These are phyloP conservation scores for Carcharodon carcharias DNA, from an alignment of 2,797 vertebrate genomes.

Conservation along the genomic window DNA sequence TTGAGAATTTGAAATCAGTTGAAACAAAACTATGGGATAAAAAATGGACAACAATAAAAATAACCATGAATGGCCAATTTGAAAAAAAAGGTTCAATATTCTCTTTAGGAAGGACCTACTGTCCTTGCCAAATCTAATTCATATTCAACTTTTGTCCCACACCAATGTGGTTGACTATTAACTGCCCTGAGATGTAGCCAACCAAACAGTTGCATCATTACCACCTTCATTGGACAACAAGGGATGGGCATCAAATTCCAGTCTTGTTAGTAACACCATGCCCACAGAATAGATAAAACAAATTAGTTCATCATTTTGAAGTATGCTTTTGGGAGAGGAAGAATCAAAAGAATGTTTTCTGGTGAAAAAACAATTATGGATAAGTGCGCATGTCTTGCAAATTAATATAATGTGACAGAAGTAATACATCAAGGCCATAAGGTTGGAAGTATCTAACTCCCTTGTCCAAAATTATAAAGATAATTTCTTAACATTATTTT, in stretches of 20 bases:
- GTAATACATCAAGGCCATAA: background rate
- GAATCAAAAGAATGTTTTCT: background rate
- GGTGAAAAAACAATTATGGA: background rate
- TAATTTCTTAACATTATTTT: background rate
- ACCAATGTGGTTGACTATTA: background rate
- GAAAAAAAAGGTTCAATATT: background rate
- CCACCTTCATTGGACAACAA: background rate
- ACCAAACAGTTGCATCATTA: background rate
- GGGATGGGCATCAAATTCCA: background rate
- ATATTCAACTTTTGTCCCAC: background rate
- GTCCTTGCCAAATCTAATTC: background rate
- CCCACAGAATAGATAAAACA: background rate
- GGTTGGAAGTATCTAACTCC: background rate
- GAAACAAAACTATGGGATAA: background rate
- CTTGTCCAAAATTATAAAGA: background rate
- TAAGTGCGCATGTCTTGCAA: background rate
- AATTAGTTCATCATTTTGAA: background rate
- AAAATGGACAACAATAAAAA: background rate
- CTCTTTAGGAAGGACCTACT: background rate
- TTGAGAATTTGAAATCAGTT: background rate
- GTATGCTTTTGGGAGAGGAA: background rate
- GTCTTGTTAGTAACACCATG: background rate
- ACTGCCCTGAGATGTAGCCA: background rate
- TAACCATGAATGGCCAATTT: background rate
- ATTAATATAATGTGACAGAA: background rate